Conservation (phyloP, 1,140 invertebrate genomes). For the Lethrus apterus region DNA sequence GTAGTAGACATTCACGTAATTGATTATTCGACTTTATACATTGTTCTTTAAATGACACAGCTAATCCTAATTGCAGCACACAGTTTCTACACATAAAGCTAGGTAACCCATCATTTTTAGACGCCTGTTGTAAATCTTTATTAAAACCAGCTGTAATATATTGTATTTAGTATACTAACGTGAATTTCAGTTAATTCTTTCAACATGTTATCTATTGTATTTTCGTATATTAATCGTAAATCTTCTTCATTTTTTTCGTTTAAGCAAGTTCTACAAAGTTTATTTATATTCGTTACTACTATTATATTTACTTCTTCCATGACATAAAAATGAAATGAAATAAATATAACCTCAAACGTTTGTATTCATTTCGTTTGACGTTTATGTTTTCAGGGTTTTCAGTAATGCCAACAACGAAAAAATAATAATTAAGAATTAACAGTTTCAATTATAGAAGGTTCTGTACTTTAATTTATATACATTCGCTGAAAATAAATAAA, state of each 20-base stretch:
- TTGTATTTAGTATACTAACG: conserved; percentile 18
- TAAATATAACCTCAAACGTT: conserved; percentile 5
- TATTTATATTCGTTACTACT: conserved; percentile 20
- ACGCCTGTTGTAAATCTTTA: conserved; percentile 17
- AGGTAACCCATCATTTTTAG: conserved; percentile 26
- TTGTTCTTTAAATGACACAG: conserved; percentile 27
- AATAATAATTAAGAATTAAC: not conserved
- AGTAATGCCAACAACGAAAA: not conserved
- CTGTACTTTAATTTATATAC: too few species aligned
- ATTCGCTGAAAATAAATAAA: too few species aligned
- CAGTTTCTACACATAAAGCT: conserved; percentile 27
- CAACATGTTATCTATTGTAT: conserved; percentile 24
- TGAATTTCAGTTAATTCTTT: conserved; percentile 23
- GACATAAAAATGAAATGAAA: not conserved
- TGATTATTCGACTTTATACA: conserved; percentile 26
- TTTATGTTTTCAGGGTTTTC: not conserved
- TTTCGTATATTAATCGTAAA: conserved; percentile 25
- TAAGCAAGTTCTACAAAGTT: conserved; percentile 32
- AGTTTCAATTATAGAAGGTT: too few species aligned
- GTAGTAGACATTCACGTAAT: conserved; percentile 18
- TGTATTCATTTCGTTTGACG: not conserved
- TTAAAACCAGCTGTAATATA: not conserved
- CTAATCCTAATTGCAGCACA: conserved; percentile 23
- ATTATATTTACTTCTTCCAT: conserved; percentile 13
- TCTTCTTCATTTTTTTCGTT: conserved; percentile 25